A percentile compares a stretch with the other conserved stretches of the same genome.
Evolutionary conservation across 2,113 vertebrate species (phyloP).

Genomic region (Coreoperca whiteheadi): DNA sequence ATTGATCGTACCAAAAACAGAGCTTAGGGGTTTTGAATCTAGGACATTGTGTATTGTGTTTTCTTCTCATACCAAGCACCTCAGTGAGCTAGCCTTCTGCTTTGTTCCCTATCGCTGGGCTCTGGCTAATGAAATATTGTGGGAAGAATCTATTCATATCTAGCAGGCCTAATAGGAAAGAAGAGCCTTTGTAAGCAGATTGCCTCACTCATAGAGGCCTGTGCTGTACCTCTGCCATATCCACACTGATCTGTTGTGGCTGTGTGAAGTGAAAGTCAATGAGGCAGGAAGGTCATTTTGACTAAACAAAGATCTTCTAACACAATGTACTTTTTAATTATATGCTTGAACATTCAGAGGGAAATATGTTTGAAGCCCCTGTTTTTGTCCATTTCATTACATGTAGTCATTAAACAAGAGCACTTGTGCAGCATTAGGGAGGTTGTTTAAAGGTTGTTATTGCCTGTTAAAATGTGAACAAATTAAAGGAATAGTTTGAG

Average conservation of each 20-base stretch:
- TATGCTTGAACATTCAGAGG: slow-evolving; percentile 5
- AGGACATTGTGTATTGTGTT: slow-evolving; percentile 62
- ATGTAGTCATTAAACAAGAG: slow-evolving; percentile 9
- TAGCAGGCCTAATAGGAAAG: slow-evolving; percentile 54
- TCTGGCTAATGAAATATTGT: slow-evolving; percentile 73
- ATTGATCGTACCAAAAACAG: slow-evolving; percentile 61
- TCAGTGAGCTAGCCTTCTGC: slow-evolving; percentile 49
- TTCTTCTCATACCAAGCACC: slow-evolving; percentile 54
- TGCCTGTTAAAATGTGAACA: background rate
- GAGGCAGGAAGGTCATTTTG: slow-evolving; percentile 54
- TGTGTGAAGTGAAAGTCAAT: slow-evolving; percentile 57
- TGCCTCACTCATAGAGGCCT: slow-evolving; percentile 50
- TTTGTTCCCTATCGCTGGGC: slow-evolving; percentile 57
- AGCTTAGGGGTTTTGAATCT: slow-evolving; percentile 66
- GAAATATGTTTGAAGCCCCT: slow-evolving; percentile 5
- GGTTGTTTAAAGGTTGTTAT: background rate
- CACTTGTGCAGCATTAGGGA: background rate
- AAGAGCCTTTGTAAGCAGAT: slow-evolving; percentile 65
- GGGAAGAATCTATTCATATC: slow-evolving; percentile 71
- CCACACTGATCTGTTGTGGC: slow-evolving; percentile 49
- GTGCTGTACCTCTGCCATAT: slow-evolving; percentile 34
- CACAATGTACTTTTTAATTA: slow-evolving; percentile 33
- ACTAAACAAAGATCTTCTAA: slow-evolving; percentile 21
- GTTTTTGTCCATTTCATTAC: slow-evolving; percentile 3
- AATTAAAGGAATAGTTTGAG: background rate